Conservation (phyloP, 2,888 invertebrate species). For the Acanthosepion esculentum region DNA sequence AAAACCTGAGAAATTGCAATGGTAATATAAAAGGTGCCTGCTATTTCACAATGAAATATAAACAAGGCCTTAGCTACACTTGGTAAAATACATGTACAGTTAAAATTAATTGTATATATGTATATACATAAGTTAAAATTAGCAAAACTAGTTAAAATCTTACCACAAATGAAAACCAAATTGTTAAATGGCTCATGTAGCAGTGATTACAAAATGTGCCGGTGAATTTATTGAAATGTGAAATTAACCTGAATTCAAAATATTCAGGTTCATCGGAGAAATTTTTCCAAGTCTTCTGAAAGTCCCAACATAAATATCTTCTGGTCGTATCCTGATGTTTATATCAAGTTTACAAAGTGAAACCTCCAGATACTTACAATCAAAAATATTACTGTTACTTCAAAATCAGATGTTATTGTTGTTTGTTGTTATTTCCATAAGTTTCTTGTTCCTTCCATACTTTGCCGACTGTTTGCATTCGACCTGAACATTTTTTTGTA, state of each 20-base stretch:
- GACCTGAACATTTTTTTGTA: neutral
- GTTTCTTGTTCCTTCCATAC: slow-evolving; percentile 24
- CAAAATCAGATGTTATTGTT: neutral
- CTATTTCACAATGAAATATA: neutral
- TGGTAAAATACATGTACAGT: slow-evolving; percentile 33
- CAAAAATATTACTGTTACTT: neutral
- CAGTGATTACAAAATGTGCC: neutral
- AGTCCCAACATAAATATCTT: slow-evolving; percentile 6
- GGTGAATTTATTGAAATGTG: neutral
- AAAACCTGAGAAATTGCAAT: neutral
- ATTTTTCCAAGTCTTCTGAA: neutral
- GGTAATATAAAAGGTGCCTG: neutral
- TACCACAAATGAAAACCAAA: neutral
- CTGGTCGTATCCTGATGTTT: neutral
- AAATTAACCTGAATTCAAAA: neutral
- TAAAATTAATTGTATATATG: slow-evolving; percentile 33
- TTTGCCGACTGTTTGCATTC: neutral
- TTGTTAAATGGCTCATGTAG: neutral
- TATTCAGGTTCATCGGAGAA: neutral
- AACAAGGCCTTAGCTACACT: neutral
- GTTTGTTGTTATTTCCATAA: neutral
- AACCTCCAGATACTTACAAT: slow-evolving; percentile 8
- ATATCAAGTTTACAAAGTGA: neutral
- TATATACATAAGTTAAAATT: neutral
- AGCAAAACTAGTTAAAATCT: neutral